These are phyloP conservation scores for Oncorhynchus masou DNA, from an alignment of 2,113 vertebrate genomes.

Conservation along the genomic window DNA sequence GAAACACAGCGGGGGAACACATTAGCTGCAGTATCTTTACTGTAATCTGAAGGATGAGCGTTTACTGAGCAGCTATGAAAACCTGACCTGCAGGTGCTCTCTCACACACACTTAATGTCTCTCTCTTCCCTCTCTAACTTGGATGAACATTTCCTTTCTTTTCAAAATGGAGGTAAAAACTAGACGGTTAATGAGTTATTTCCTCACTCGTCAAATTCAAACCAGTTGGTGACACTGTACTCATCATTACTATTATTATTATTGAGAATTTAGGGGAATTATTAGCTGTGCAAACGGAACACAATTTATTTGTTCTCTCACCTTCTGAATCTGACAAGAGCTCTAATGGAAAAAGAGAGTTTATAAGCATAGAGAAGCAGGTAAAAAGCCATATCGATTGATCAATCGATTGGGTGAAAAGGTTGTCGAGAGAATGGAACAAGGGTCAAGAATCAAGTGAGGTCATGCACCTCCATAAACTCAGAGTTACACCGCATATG, in stretches of 20 bases:
- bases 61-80: slow-evolving; percentile 41
- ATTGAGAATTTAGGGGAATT: slow-evolving; percentile 11
- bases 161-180: not conserved
- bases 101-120: slow-evolving; percentile 22
- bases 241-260: not conserved
- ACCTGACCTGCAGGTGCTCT: slow-evolving; percentile 43
- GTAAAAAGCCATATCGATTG: slow-evolving; percentile 3
- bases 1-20: slow-evolving; percentile 32
- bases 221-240: not conserved
- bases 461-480: slow-evolving; percentile 58
- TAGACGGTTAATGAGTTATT: slow-evolving; percentile 37
- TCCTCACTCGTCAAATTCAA: slow-evolving; percentile 17
- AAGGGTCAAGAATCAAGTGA: slow-evolving; percentile 49
- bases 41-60: slow-evolving; percentile 37
- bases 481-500: slow-evolving; percentile 31
- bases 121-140: not conserved
- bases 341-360: slow-evolving; percentile 17
- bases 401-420: slow-evolving; percentile 39
- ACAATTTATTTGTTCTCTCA: slow-evolving; percentile 12
- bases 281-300: slow-evolving; percentile 2
- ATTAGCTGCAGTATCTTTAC: slow-evolving; percentile 48
- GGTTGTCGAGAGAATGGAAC: slow-evolving; percentile 46
- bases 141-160: not conserved
- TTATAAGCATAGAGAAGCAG: slow-evolving; percentile 24
- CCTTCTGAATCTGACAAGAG: slow-evolving; percentile 1